Evolutionary conservation across 2,113 vertebrate genomes (phyloP), one percentile per base, ranked within the genome.

Genomic region (Zapornia atra): DNA sequence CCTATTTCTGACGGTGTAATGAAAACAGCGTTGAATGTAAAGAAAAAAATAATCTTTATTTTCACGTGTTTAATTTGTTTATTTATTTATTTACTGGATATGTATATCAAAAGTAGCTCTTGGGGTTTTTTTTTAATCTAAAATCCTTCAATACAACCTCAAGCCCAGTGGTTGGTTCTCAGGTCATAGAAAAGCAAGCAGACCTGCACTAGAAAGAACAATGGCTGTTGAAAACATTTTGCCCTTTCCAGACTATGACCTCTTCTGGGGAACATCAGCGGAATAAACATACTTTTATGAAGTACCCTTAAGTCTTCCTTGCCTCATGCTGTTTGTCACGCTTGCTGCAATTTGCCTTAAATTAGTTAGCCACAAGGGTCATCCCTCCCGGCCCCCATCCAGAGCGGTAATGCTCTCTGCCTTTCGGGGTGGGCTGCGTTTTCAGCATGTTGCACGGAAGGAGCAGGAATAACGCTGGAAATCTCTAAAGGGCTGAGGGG

Each of bases 341-440:
- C 42, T 88, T 80, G 25, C 71, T 92, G 70, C 54, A 69, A 72
- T 54, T 93, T 93, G 60, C 64, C 33, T 90, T 77, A 80, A 86
- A 54, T 65, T 59, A 65, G 28, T 69, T 86, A 71, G 34, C 85
- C 40, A 4, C 10, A 42, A 82, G 26, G 48, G 46, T 51, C 53
- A 38, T 38, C 42, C 51, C 24, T 17, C 44, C 8, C 8, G 44
- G 44, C 44, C 18, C 29, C 6, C 10, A 44, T 16, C n/a, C 33
- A 31, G 28, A 82, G 10, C 10, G 19, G 14, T 57, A 63, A 34
- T 8, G 3, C 40, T 44, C 31, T 40, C n/a, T 75, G 46, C 59
- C 21, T 77, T 38, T 18, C 3, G 1, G 13, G 21, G 14, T 79
- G 44, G 17, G 44, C 0, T 0, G 0, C 75, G 31, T 33, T 93